Evolutionary conservation across 2,797 vertebrate genomes (phyloP).

Genomic region (Margarornis squamiger): DNA sequence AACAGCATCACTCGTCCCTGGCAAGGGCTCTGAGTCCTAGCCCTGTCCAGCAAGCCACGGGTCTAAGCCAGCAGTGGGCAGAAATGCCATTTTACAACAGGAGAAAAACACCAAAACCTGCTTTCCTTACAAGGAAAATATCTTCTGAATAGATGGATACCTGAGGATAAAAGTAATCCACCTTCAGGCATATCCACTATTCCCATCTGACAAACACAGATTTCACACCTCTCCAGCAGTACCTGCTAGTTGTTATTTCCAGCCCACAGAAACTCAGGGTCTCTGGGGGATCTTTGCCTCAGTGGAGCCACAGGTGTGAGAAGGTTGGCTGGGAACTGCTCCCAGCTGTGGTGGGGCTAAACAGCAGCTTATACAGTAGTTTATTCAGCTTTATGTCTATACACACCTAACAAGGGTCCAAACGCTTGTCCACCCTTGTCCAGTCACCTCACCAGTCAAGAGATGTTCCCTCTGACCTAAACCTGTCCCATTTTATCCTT

Average conservation of each 20-base stretch:
- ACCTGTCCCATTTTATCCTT: background rate
- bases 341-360: background rate
- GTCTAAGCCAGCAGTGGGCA: background rate
- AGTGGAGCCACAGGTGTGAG: background rate
- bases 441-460: background rate
- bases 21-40: background rate
- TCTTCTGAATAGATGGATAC: background rate
- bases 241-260: background rate
- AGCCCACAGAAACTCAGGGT: background rate
- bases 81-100: constrained; percentile 27
- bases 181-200: background rate
- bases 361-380: background rate
- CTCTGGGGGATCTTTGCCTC: background rate
- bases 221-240: background rate
- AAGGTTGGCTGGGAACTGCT: background rate
- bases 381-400: background rate
- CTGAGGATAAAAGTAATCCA: background rate
- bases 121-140: background rate
- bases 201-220: background rate
- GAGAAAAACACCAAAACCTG: background rate
- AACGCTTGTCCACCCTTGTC: background rate
- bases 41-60: background rate
- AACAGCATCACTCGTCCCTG: background rate
- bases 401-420: background rate
- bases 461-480: background rate